Evolutionary conservation across 2,113 vertebrate genomes (phyloP), one percentile per base, ranked within the genome.

Genomic region (Ardeotis arabs): DNA sequence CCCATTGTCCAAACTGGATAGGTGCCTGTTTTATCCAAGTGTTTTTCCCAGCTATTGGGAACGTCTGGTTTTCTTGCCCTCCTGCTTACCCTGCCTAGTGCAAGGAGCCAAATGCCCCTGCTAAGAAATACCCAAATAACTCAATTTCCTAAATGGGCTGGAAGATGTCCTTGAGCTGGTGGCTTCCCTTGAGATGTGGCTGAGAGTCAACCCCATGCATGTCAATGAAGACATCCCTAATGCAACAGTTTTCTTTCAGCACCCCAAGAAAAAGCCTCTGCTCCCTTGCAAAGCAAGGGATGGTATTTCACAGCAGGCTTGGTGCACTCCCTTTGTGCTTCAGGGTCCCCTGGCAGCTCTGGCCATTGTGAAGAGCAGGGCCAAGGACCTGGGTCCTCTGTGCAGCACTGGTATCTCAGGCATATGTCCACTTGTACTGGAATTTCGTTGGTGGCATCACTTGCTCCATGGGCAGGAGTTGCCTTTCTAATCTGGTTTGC

Each of bases 371-470:
- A 74, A 69, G 77, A 70, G 24, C 33, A 33, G 11, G 8, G 29
- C 49, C 50, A 64, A 49, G 55, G 44, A 64, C 25, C 29, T 28
- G 27, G 19, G 12, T 66, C 44, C 55, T 78, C 24, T 4, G 20
- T 45, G 35, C 14, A 12, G 47, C 7, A 1, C 47, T 68, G 45
- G 18, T 39, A 21, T 49, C 37, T 80, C 56, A 59, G 33, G 24
- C 8, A 3, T 29, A 29, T 1, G 0, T 45, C 47, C 27, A 6
- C 45, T 58, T 63, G 20, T 47, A 20, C 3, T 2, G 10, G 49
- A 52, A 4, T 39, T 50, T 37, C 22, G 6, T 2, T 35, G 64
- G 44, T 72, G 47, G 41, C 55, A 59, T 62, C 56, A 8, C 50
- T 58, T 58, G 67, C 60, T 79, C 21, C 7, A 2, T 12, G 25